phyloP scores from a whole-genome alignment of 2,113 vertebrate species.

The Odontesthes bonariensis region DNA sequence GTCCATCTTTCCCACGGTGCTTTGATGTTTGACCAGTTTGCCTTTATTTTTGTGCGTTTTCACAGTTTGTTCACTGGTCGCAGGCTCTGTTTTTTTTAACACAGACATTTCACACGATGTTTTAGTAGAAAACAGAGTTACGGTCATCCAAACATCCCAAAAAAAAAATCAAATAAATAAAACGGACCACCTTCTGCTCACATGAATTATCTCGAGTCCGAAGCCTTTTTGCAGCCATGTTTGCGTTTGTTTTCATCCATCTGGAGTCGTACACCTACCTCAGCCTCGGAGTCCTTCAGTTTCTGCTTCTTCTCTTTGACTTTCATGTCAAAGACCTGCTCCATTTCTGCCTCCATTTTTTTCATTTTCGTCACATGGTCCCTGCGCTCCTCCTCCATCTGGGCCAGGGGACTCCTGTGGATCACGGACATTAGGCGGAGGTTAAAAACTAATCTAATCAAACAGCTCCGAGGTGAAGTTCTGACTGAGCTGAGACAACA shows the following conservation, averaged over 20 bases:
- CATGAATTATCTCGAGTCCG: no score
- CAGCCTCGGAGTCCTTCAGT: conserved; percentile 87
- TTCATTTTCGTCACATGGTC: conserved; percentile 89
- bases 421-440: background rate
- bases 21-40: no score
- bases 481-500: no score
- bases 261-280: conserved; percentile 66
- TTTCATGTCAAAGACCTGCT: conserved; percentile 89
- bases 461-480: no score
- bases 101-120: no score
- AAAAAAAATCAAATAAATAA: no score
- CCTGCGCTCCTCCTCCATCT: conserved; percentile 87
- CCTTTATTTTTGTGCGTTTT: no score
- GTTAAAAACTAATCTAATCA: background rate
- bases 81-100: background rate
- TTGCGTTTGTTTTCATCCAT: background rate
- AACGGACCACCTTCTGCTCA: no score
- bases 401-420: conserved; percentile 85
- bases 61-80: no score
- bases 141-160: no score
- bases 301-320: conserved; percentile 89
- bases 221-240: background rate
- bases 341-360: conserved; percentile 89
- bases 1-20: no score
- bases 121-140: no score